Conservation (phyloP, 2,113 vertebrate species). For the Alouatta palliata region DNA sequence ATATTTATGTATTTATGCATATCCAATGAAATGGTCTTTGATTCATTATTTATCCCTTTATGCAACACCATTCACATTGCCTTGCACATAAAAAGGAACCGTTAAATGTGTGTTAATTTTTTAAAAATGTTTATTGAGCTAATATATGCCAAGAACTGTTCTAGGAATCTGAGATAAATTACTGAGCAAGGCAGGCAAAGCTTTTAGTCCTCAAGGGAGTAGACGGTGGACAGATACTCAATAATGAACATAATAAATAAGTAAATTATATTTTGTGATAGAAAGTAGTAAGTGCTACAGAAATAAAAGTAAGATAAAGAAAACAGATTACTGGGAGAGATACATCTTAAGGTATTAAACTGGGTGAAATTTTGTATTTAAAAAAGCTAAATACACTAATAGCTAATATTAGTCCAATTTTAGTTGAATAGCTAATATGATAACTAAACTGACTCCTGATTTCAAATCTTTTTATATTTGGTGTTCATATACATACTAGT, state of each 20-base stretch:
- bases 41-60: neutral
- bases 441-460: neutral
- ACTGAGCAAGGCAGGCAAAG: neutral
- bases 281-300: neutral
- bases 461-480: neutral
- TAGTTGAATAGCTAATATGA: neutral
- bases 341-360: neutral
- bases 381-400: neutral
- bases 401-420: neutral
- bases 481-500: neutral
- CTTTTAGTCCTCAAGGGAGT: neutral
- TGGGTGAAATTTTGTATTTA: neutral
- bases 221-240: neutral
- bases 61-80: neutral
- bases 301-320: neutral
- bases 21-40: neutral
- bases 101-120: neutral
- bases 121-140: neutral
- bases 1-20: neutral
- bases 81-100: neutral
- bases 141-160: neutral
- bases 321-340: neutral
- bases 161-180: neutral
- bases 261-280: neutral
- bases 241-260: neutral